phyloP scores from a whole-genome alignment of 2,797 vertebrate genomes.

The Adrianichthys oophorus region DNA sequence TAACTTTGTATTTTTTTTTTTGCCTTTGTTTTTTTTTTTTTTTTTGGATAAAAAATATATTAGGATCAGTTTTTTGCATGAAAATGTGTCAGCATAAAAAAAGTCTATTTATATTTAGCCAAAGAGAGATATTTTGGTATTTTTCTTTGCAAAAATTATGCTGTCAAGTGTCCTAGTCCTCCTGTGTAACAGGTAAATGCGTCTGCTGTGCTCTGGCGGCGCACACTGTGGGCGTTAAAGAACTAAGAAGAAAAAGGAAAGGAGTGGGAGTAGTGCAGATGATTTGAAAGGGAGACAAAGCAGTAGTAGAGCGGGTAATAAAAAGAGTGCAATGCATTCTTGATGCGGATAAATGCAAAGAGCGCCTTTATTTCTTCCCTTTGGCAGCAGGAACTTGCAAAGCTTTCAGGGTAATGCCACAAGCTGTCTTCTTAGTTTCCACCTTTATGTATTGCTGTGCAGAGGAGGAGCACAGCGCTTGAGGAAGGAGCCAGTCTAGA shows the following conservation, averaged over 20 bases:
- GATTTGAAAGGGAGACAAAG: conserved; percentile 34
- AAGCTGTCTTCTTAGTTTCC: neutral
- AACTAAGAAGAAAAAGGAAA: conserved; percentile 14
- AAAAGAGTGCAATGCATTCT: conserved; percentile 23
- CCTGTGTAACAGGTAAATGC: conserved; percentile 7
- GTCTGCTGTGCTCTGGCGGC: conserved; percentile 1
- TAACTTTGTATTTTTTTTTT: conserved; percentile 33
- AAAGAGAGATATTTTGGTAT: too few species aligned
- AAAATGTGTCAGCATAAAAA: conserved; percentile 17
- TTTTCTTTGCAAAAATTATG: too few species aligned
- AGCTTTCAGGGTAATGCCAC: conserved; percentile 10
- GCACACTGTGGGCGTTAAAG: conserved; percentile 14
- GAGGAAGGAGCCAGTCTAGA: conserved; percentile 23
- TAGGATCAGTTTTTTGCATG: conserved; percentile 63
- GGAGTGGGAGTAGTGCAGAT: conserved; percentile 22
- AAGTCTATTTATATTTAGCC: too few species aligned
- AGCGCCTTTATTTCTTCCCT: conserved; percentile 23
- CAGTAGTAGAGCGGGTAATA: conserved; percentile 22
- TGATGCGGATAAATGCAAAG: conserved; percentile 15
- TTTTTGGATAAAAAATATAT: conserved; percentile 34
- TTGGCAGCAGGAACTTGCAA: conserved; percentile 3
- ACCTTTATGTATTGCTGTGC: conserved; percentile 30
- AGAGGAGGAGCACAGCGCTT: conserved; percentile 11
- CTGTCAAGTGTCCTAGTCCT: conserved; percentile 1
- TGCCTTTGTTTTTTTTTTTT: too few species aligned